phyloP scores from a whole-genome alignment of 2,797 vertebrate genomes.

The Falco cherrug region DNA sequence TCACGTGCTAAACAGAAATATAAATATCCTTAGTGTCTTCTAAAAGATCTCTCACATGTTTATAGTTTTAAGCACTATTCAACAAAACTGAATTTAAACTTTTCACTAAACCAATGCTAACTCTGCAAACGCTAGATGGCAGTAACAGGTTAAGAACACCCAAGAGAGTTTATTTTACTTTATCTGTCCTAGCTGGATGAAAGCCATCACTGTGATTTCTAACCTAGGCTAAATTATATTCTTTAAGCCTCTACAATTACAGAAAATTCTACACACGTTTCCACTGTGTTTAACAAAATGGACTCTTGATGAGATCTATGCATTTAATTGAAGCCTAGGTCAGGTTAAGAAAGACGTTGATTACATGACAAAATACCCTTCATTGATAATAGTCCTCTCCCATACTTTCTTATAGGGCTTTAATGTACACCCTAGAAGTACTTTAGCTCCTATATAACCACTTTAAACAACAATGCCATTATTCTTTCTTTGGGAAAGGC shows the following conservation, averaged over 20 bases:
- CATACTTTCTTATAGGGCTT: neutral
- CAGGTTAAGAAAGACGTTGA: neutral
- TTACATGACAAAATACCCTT: neutral
- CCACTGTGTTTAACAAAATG: neutral
- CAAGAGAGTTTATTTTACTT: neutral
- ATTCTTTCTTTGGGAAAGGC: neutral
- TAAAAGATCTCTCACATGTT: neutral
- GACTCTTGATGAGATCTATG: neutral
- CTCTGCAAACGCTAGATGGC: conserved; percentile 73
- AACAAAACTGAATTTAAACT: neutral
- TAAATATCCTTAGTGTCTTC: neutral
- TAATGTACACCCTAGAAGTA: neutral
- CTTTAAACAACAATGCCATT: neutral
- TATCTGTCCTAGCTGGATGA: neutral
- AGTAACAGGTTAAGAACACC: conserved; percentile 39
- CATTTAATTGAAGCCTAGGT: neutral
- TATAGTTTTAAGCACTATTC: neutral
- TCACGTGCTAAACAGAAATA: neutral
- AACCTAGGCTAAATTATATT: neutral
- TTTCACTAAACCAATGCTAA: neutral
- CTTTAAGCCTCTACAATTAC: neutral
- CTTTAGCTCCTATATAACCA: neutral
- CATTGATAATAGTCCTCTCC: neutral
- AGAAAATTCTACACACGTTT: neutral
- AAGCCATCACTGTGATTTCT: neutral